Percentiles rank a stretch among this genome's conserved stretches.
phyloP scores from a whole-genome alignment of 2,797 vertebrate species.

The Poeciliopsis presidionis region DNA sequence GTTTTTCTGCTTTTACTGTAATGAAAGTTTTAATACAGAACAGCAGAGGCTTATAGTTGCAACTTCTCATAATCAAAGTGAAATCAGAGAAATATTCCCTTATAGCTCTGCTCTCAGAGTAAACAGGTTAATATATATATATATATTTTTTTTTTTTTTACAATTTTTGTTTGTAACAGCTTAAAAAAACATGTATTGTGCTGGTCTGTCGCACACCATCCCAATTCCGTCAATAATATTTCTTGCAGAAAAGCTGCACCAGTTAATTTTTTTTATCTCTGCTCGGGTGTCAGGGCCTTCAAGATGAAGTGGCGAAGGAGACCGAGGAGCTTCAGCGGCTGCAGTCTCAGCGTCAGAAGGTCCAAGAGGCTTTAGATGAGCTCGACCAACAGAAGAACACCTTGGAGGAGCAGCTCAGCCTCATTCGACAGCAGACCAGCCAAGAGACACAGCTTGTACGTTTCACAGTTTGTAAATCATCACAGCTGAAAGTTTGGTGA shows the following conservation, averaged over 20 bases:
- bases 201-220: background rate
- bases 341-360: slow-evolving; percentile 91
- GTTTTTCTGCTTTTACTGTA: slow-evolving; percentile 27
- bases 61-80: background rate
- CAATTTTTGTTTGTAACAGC: background rate
- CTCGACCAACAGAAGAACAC: slow-evolving; percentile 92
- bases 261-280: background rate
- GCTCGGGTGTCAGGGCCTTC: slow-evolving; percentile 85
- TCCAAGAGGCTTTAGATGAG: slow-evolving; percentile 90
- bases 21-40: slow-evolving; percentile 10
- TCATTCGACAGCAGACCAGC: slow-evolving; percentile 89
- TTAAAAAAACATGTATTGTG: too few relatives aligned
- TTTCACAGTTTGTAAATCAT: background rate
- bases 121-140: background rate
- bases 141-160: background rate
- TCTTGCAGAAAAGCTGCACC: background rate
- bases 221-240: background rate
- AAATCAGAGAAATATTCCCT: too few relatives aligned
- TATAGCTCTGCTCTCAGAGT: background rate
- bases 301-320: slow-evolving; percentile 92
- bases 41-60: background rate
- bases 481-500: background rate
- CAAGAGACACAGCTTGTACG: slow-evolving; percentile 91
- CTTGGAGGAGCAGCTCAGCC: slow-evolving; percentile 90
- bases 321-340: slow-evolving; percentile 88